Base-by-base conservation (phyloP, 1,140 invertebrate species). In the Zaprionus davidi region DNA sequence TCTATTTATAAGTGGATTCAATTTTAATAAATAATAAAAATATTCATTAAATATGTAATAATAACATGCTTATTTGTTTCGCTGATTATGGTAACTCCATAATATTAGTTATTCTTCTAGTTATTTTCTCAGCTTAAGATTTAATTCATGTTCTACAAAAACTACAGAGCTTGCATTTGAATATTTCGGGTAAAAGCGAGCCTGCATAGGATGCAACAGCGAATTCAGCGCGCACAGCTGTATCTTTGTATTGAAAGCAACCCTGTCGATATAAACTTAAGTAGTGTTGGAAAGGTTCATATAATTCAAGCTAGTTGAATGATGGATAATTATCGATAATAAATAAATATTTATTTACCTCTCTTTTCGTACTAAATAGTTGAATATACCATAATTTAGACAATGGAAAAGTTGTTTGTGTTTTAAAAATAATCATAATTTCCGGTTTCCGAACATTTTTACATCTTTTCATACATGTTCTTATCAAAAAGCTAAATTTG, bases 21-120 rank as follows among this genome's bases (percentile, higher is more conserved):
- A 58, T 77, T 76, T 77, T 77, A 77, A 77, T 67, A 77, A 76
- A 63, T 63, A 67, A 28, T 63, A 67, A 28, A 72, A 68, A 77
- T 72, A 72, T 58, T 62, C 67, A 46, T 76, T 58, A 63, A 75
- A 24, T 70, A 74, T 66, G 59, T 65, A 65, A 63, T 75, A 36
- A 53, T 38, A 56, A 71, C 13, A 53, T 70, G 2, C 36, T 36
- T 7, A 31, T 6, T 24, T 44, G 17, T 26, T 26, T 55, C 12
- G 1, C 5, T 38, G 3, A 36, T 36, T 36, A 15, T n/a, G 5
- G 2, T n/a, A 2, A 2, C 1, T 41, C 7, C 2, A 15, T n/a
- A n/a, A n/a, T 41, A 11, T 9, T 34, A 20, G 51, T 28, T 55
- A 22, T 28, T 55, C n/a, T 6, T n/a, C 5, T 7, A 26, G 5